Evolutionary conservation across 2,113 vertebrate species (phyloP).

Genomic region (Malurus alboscapulatus): DNA sequence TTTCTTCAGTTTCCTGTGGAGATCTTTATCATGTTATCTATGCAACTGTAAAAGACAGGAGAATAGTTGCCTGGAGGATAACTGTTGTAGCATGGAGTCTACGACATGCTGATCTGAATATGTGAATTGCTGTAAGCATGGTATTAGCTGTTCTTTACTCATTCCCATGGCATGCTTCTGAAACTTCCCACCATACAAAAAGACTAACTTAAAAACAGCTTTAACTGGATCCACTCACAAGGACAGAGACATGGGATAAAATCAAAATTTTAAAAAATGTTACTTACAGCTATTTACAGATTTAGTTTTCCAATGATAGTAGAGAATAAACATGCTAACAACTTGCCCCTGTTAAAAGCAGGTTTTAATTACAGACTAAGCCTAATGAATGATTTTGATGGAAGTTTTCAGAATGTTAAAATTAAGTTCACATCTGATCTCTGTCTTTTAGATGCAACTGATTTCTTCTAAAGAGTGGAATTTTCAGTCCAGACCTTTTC

Average conservation of each 20-base stretch:
- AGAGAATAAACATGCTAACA: neutral
- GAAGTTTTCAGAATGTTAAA: neutral
- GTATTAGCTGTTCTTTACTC: neutral
- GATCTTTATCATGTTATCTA: conserved; percentile 36
- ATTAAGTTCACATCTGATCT: neutral
- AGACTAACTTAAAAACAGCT: neutral
- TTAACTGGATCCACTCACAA: neutral
- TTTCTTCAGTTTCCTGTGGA: conserved; percentile 42
- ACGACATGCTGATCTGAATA: conserved; percentile 9
- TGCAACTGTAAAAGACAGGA: conserved; percentile 13
- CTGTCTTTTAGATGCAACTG: neutral
- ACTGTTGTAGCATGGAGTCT: conserved; percentile 1
- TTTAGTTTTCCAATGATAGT: neutral
- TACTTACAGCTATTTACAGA: neutral
- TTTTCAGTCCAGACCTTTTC: neutral
- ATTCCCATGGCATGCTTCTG: neutral
- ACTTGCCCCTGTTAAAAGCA: neutral
- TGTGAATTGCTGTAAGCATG: neutral
- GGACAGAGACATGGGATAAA: neutral
- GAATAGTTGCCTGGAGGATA: conserved; percentile 38
- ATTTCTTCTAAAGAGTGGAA: neutral
- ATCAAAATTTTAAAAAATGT: neutral
- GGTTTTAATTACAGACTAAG: neutral
- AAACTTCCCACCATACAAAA: neutral
- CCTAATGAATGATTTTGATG: neutral